A percentile compares a stretch with the other conserved stretches of the same genome.
Evolutionary conservation across 2,113 vertebrate species (phyloP).

Genomic region (Athene noctua): DNA sequence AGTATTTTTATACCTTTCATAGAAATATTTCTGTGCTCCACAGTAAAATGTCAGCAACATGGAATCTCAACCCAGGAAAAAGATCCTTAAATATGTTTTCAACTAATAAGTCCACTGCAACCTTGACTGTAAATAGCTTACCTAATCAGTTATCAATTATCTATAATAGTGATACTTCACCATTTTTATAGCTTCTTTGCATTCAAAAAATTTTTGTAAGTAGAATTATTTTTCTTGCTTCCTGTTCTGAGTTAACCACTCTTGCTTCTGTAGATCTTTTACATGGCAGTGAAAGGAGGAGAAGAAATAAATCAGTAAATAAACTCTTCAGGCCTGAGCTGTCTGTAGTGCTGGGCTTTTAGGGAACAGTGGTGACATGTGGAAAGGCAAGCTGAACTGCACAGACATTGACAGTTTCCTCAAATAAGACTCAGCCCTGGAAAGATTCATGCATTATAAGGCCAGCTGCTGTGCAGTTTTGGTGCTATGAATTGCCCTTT

Average conservation of each 20-base stretch:
- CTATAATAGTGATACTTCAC: not conserved
- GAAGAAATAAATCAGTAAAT: not conserved
- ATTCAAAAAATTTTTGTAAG: not conserved
- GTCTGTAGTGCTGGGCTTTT: not conserved
- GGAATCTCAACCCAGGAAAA: not conserved
- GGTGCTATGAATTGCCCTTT: not conserved
- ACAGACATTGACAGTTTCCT: not conserved
- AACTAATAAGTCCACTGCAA: not conserved
- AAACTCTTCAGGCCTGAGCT: not conserved
- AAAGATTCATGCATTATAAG: not conserved
- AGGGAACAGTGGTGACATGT: not conserved
- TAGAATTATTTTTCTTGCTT: not conserved
- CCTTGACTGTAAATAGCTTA: not conserved
- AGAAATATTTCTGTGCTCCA: not conserved
- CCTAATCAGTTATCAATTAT: not conserved
- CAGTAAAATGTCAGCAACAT: not conserved
- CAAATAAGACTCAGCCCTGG: not conserved
- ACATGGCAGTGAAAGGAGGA: not conserved
- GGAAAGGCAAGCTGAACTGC: not conserved
- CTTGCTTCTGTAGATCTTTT: not conserved
- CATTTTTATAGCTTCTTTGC: not conserved
- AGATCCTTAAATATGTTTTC: not conserved
- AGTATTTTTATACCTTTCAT: not conserved
- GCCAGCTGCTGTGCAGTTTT: not conserved
- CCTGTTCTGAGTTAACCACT: not conserved